These are phyloP conservation scores for Recurvirostra avosetta DNA, from an alignment of 2,113 vertebrate species.

Conservation along the genomic window DNA sequence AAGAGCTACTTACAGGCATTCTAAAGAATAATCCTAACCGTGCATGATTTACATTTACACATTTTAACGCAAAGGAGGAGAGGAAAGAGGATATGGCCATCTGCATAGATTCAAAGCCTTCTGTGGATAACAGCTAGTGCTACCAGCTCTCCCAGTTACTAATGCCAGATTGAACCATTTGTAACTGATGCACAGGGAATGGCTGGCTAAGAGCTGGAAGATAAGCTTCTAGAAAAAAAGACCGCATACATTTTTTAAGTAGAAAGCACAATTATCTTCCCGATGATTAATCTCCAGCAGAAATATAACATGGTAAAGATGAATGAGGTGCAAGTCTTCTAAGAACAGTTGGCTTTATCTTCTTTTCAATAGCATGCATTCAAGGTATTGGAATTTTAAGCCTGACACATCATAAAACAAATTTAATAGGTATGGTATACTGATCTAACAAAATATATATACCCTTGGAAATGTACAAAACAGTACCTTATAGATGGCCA, in stretches of 20 bases:
- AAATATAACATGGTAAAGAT: neutral
- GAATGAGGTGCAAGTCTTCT: neutral
- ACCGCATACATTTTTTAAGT: neutral
- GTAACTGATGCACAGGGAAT: neutral
- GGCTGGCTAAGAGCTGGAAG: neutral
- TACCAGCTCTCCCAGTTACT: conserved; percentile 7
- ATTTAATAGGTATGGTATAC: neutral
- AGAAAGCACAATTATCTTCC: conserved; percentile 1
- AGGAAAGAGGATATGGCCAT: conserved; percentile 42
- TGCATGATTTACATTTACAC: conserved; percentile 32
- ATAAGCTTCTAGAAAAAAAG: neutral
- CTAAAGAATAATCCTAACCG: conserved; percentile 22
- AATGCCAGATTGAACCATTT: conserved; percentile 25
- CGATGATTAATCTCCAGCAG: neutral
- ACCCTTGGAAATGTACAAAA: neutral
- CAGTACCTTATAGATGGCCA: neutral
- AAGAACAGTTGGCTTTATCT: neutral
- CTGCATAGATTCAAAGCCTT: neutral
- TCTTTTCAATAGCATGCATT: neutral
- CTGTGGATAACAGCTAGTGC: neutral
- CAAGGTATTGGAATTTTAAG: neutral
- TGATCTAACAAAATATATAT: neutral
- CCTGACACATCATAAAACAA: neutral
- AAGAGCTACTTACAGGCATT: conserved; percentile 34
- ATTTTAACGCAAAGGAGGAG: neutral